Evolutionary conservation across 1,140 invertebrate species (phyloP).

Genomic region (Drosophila pallidifrons): DNA sequence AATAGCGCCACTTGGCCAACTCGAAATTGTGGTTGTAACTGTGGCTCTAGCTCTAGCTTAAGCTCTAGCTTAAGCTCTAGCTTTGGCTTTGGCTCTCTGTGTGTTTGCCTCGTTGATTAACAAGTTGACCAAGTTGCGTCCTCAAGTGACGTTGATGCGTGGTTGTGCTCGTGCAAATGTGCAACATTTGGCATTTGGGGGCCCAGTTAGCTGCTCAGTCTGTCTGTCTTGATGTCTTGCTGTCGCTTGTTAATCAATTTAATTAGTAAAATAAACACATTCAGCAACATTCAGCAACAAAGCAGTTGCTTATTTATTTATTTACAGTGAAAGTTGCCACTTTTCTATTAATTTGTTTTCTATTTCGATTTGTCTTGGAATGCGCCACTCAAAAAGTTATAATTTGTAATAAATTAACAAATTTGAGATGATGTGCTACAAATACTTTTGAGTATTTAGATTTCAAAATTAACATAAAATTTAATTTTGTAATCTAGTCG

Average conservation of each 20-base stretch:
- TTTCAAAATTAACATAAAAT: slow-evolving; percentile 50
- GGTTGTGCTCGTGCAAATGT: slow-evolving; percentile 17
- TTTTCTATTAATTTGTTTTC: slow-evolving; percentile 59
- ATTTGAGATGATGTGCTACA: slow-evolving; percentile 13
- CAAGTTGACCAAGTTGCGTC: slow-evolving; percentile 39
- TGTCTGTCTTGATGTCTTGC: neutral
- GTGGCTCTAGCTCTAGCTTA: neutral
- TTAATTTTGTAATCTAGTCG: slow-evolving; percentile 45
- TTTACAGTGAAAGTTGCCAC: slow-evolving; percentile 48
- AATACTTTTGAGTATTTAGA: slow-evolving; percentile 32
- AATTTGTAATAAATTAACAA: slow-evolving; percentile 24
- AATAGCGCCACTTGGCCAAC: slow-evolving; percentile 45
- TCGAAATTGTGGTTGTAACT: slow-evolving; percentile 13
- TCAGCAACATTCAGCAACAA: slow-evolving; percentile 39
- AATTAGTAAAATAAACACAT: slow-evolving; percentile 57
- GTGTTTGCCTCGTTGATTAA: slow-evolving; percentile 48
- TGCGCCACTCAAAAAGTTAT: slow-evolving; percentile 14
- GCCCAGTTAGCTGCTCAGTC: neutral
- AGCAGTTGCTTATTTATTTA: slow-evolving; percentile 13
- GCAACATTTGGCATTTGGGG: slow-evolving; percentile 40
- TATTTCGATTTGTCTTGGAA: slow-evolving; percentile 44
- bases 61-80: slow-evolving; percentile 7
- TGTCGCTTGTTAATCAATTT: slow-evolving; percentile 71
- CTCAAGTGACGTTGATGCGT: slow-evolving; percentile 18
- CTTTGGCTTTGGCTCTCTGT: slow-evolving; percentile 7